Evolutionary conservation across 2,888 invertebrate genomes (phyloP).

Genomic region (Sinelater perroti): DNA sequence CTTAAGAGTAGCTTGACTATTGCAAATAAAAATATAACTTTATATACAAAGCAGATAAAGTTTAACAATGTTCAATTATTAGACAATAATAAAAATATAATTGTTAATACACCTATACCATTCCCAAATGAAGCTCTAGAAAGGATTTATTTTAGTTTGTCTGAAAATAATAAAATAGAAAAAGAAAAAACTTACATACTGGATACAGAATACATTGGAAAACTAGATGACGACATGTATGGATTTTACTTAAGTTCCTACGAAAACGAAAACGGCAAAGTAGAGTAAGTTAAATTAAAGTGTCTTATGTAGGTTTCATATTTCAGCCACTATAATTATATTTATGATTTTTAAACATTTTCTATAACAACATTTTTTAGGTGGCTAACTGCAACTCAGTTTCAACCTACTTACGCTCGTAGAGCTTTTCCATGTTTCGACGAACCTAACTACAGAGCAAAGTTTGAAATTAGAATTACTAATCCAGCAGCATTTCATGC

Average conservation of each 20-base stretch:
- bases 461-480: constrained; percentile 60
- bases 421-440: constrained; percentile 83
- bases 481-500: constrained; percentile 47
- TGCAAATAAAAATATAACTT: not conserved
- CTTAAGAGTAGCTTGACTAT: not conserved
- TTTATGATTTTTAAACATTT: too few species aligned
- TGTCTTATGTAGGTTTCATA: too few species aligned
- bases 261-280: constrained; percentile 41
- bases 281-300: constrained; percentile 13
- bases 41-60: not conserved
- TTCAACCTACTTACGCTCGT: constrained; percentile 73
- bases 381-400: constrained; percentile 71
- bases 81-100: too few species aligned
- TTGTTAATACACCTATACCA: too few species aligned
- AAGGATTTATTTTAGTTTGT: too few species aligned
- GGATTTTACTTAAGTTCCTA: constrained; percentile 64
- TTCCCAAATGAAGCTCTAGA: too few species aligned
- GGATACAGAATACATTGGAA: constrained; percentile 43
- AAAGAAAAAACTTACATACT: too few species aligned
- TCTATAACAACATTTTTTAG: too few species aligned
- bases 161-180: too few species aligned
- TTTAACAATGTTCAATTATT: not conserved
- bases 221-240: constrained; percentile 52
- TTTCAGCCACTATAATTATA: too few species aligned
- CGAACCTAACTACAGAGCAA: constrained; percentile 64